These are phyloP conservation scores for Spondyliosoma cantharus DNA, from an alignment of 2,797 vertebrate species.

Conservation along the genomic window DNA sequence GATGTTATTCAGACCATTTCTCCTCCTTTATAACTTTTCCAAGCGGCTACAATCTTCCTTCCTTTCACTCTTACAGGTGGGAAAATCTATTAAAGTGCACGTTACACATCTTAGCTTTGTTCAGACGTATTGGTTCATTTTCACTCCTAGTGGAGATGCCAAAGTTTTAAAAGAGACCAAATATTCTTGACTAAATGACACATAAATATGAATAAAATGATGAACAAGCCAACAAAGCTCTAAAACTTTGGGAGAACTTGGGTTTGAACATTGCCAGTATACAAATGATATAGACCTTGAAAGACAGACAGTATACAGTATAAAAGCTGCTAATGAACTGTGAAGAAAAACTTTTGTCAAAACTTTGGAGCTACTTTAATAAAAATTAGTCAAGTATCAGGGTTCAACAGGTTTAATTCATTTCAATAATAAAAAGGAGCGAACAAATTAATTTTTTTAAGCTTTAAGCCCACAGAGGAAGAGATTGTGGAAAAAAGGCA, in stretches of 20 bases:
- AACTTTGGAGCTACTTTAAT: conserved; percentile 7
- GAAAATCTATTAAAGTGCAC: too few relatives aligned
- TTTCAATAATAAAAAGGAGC: conserved; percentile 21
- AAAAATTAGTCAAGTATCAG: background rate
- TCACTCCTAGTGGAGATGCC: too few relatives aligned
- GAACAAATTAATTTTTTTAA: conserved; percentile 23
- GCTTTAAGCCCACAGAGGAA: conserved; percentile 14
- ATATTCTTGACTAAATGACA: background rate
- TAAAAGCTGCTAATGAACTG: background rate
- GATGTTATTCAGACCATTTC: too few relatives aligned
- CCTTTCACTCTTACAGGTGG: too few relatives aligned
- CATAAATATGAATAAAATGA: background rate
- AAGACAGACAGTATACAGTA: background rate
- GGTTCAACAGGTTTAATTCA: conserved; percentile 40
- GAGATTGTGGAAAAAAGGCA: background rate
- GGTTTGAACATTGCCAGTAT: background rate
- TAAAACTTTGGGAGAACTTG: background rate
- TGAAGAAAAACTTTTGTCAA: background rate
- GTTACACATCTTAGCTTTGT: background rate
- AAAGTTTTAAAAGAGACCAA: background rate
- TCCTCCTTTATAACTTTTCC: too few relatives aligned
- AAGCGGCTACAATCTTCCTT: too few relatives aligned
- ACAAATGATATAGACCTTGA: background rate
- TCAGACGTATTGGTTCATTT: background rate
- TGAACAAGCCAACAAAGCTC: background rate